Evolutionary conservation across 1,140 invertebrate genomes (phyloP).

Genomic region (Drosophila grimshawi): DNA sequence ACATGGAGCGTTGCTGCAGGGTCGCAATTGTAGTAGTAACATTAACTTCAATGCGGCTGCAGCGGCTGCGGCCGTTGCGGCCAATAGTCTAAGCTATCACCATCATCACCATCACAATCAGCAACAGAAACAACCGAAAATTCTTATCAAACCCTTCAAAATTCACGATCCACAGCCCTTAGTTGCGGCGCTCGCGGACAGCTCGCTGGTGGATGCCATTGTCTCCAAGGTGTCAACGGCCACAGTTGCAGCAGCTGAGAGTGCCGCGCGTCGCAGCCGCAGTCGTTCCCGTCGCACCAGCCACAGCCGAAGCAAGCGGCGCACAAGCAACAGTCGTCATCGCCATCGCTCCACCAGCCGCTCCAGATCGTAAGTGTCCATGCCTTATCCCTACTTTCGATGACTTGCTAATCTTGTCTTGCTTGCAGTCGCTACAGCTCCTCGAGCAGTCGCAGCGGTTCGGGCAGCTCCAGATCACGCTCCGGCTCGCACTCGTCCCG

Average conservation of each 20-base stretch:
- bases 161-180: conserved; percentile 84
- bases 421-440: conserved; percentile 83
- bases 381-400: neutral
- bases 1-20: conserved; percentile 21
- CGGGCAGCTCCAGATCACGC: conserved; percentile 85
- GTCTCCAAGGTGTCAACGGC: conserved; percentile 83
- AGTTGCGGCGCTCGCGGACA: conserved; percentile 79
- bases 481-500: conserved; percentile 84
- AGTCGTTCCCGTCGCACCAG: conserved; percentile 65
- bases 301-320: conserved; percentile 62
- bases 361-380: conserved; percentile 82
- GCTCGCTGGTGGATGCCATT: conserved; percentile 79
- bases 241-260: conserved; percentile 79
- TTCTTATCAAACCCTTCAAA: conserved; percentile 84
- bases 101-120: conserved; percentile 59
- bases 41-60: conserved; percentile 68
- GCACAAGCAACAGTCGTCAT: conserved; percentile 60
- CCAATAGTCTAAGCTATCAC: conserved; percentile 81
- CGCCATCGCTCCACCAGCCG: conserved; percentile 81
- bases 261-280: conserved; percentile 75
- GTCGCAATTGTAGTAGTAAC: conserved; percentile 26
- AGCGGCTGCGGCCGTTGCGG: conserved; percentile 70
- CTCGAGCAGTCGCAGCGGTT: conserved; percentile 82
- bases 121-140: conserved; percentile 83
- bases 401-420: neutral